phyloP scores from a whole-genome alignment of 2,113 vertebrate species.

The Serilophus lunatus region DNA sequence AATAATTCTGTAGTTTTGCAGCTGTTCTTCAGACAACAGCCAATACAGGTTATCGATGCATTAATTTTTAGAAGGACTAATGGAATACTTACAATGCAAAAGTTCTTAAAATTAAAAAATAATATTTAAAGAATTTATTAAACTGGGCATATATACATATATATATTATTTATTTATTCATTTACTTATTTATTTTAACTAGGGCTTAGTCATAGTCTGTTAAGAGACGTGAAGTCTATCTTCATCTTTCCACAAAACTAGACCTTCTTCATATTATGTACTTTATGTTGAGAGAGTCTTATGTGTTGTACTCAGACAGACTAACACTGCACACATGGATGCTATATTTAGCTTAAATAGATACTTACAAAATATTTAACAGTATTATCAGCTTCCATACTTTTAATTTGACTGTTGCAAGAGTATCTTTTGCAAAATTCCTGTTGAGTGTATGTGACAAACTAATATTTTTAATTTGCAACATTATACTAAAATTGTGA shows the following conservation, averaged over 20 bases:
- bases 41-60: neutral
- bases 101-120: neutral
- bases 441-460: neutral
- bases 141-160: too few species aligned
- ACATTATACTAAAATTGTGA: neutral
- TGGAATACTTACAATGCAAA: neutral
- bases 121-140: neutral
- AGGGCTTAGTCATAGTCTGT: neutral
- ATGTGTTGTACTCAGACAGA: neutral
- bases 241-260: neutral
- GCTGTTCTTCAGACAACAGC: neutral
- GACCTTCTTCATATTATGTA: neutral
- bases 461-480: neutral
- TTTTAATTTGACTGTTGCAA: neutral
- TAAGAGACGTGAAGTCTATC: neutral
- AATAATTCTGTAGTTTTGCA: neutral
- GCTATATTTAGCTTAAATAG: neutral
- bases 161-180: neutral
- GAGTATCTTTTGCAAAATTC: neutral
- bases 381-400: neutral
- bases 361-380: neutral
- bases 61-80: neutral
- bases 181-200: neutral
- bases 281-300: neutral
- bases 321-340: neutral